Conservation (phyloP, 2,888 invertebrate species). For the Trypoxylon attenuatum region DNA sequence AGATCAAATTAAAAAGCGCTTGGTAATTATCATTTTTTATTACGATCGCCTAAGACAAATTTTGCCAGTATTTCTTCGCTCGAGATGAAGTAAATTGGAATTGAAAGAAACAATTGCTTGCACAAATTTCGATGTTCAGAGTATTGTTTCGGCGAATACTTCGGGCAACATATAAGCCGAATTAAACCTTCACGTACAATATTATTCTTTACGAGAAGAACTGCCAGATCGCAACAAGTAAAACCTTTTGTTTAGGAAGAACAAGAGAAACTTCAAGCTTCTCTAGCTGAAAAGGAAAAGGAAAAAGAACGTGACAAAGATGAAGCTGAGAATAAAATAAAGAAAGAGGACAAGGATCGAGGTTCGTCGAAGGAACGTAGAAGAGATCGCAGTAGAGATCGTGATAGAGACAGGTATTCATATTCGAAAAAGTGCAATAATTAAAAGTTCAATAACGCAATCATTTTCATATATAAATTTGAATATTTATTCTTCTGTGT, state of each 20-base stretch:
- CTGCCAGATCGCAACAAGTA: no score
- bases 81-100: no score
- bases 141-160: slow-evolving; percentile 31
- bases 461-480: neutral
- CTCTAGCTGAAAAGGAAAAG: slow-evolving; percentile 76
- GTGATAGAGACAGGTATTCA: slow-evolving; percentile 68
- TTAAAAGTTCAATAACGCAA: neutral
- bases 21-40: slow-evolving; percentile 77
- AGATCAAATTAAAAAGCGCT: slow-evolving; percentile 93
- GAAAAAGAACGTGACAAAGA: slow-evolving; percentile 75
- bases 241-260: slow-evolving; percentile 78
- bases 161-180: slow-evolving; percentile 21
- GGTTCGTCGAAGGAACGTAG: slow-evolving; percentile 71
- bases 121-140: slow-evolving; percentile 41
- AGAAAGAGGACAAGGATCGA: slow-evolving; percentile 71
- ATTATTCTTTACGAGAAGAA: no score
- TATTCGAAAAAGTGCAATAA: neutral
- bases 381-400: slow-evolving; percentile 72
- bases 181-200: slow-evolving; percentile 22
- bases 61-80: no score
- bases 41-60: no score
- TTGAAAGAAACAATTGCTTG: slow-evolving; percentile 47
- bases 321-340: slow-evolving; percentile 65
- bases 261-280: slow-evolving; percentile 83
- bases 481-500: slow-evolving; percentile 1